A percentile compares a stretch with the other conserved stretches of the same genome.
Conservation (phyloP, 1,140 invertebrate species). For the Sycophaga agraensis region DNA sequence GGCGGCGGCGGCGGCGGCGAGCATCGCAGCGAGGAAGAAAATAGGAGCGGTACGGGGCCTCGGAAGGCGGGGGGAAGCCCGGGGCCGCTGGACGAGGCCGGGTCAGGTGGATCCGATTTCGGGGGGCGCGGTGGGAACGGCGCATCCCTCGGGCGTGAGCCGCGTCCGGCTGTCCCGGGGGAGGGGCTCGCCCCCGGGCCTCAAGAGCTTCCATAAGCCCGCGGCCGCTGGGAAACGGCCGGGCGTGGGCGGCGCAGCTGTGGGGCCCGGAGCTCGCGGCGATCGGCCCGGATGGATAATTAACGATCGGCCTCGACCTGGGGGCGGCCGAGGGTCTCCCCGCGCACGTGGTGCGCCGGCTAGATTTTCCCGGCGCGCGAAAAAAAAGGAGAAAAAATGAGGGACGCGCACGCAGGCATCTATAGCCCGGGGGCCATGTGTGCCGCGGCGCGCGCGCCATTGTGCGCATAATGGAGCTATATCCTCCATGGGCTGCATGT, state of each 20-base stretch:
- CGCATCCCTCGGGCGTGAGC: neutral
- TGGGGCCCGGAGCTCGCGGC: neutral
- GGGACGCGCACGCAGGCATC: too few relatives aligned
- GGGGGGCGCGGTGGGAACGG: constrained; percentile 2
- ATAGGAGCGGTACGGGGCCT: neutral
- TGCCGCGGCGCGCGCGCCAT: too few relatives aligned
- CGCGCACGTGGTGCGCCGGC: constrained; percentile 14
- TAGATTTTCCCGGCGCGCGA: too few relatives aligned
- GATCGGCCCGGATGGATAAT: neutral
- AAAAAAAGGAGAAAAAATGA: too few relatives aligned
- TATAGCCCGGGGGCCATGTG: too few relatives aligned
- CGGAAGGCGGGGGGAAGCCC: neutral
- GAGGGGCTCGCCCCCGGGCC: neutral
- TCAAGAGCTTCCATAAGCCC: too few relatives aligned
- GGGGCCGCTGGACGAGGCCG: neutral
- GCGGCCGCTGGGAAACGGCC: neutral
- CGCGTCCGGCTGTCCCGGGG: too few relatives aligned
- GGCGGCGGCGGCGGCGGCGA: too few relatives aligned
- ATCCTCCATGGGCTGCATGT: constrained; percentile 9
- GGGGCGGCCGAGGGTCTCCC: neutral
- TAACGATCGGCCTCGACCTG: too few relatives aligned
- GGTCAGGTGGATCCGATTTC: constrained; percentile 19
- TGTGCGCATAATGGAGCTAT: constrained; percentile 12
- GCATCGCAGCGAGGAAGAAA: neutral
- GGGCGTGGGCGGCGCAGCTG: neutral